These are phyloP conservation scores for Nesospiza acunhae DNA, from an alignment of 2,113 vertebrate genomes.

Conservation along the genomic window DNA sequence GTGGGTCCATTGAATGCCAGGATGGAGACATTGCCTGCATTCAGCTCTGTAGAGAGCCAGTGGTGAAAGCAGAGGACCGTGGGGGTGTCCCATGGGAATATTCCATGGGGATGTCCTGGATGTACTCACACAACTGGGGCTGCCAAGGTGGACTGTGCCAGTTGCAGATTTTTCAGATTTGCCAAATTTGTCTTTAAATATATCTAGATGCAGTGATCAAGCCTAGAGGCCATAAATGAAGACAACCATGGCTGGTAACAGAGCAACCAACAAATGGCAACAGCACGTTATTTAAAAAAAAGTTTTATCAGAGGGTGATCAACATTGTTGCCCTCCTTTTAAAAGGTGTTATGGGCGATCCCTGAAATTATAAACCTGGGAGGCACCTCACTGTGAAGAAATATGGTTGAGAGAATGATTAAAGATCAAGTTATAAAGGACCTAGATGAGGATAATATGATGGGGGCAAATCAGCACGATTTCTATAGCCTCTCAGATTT, in stretches of 20 bases:
- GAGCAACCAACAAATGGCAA: neutral
- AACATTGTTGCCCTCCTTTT: neutral
- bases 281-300: neutral
- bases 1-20: neutral
- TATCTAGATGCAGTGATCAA: neutral
- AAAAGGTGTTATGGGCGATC: neutral
- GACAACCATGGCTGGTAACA: neutral
- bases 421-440: slow-evolving; percentile 53
- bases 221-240: neutral
- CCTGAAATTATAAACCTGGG: slow-evolving; percentile 43
- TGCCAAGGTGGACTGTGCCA: neutral
- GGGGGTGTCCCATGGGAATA: neutral
- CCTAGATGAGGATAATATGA: slow-evolving; percentile 58
- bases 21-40: fast-evolving
- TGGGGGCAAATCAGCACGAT: slow-evolving; percentile 56
- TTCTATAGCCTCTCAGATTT: slow-evolving; percentile 63
- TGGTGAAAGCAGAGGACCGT: neutral
- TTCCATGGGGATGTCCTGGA: fast-evolving
- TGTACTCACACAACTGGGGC: fast-evolving
- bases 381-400: slow-evolving; percentile 37
- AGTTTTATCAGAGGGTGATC: neutral
- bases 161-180: neutral
- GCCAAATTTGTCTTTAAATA: neutral
- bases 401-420: slow-evolving; percentile 51
- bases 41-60: neutral